These are phyloP conservation scores for Petrophora chlorosata DNA, from an alignment of 2,888 invertebrate genomes.

Conservation along the genomic window DNA sequence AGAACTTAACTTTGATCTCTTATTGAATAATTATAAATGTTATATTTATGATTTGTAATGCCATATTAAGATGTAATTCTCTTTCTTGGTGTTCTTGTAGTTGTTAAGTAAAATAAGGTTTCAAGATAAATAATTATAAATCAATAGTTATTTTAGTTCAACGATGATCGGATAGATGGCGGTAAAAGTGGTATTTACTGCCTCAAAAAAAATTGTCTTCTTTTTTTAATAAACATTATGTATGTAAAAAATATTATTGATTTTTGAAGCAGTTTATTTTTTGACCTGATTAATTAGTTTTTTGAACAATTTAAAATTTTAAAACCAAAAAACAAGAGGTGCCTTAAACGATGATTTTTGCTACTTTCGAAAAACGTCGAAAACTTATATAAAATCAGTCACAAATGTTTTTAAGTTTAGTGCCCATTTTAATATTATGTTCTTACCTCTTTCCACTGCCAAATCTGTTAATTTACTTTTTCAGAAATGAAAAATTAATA, in stretches of 20 bases:
- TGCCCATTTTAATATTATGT: not conserved
- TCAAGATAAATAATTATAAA: not conserved
- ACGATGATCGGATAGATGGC: conserved; percentile 24
- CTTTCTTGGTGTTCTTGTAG: conserved; percentile 60
- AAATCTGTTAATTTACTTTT: conserved; percentile 19
- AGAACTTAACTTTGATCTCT: conserved; percentile 71
- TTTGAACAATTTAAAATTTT: not conserved
- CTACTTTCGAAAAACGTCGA: not conserved
- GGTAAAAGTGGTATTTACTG: too few relatives aligned
- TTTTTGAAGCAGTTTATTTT: too few relatives aligned
- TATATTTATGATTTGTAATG: conserved; percentile 77
- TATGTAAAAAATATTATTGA: not conserved
- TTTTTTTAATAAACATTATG: not conserved
- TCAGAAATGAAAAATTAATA: conserved; percentile 10
- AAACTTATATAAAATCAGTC: conserved; percentile 14
- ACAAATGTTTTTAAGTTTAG: conserved; percentile 13
- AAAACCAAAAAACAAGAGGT: conserved; percentile 69
- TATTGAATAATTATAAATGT: conserved; percentile 70
- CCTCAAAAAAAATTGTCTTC: not conserved
- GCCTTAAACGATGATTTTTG: conserved; percentile 62
- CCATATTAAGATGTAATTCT: conserved; percentile 80
- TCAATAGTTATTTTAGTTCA: not conserved
- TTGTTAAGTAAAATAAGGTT: conserved; percentile 28
- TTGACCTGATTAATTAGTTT: too few relatives aligned
- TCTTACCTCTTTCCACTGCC: conserved; percentile 13